Conservation (phyloP, 2,797 vertebrate genomes). For the Morus bassanus region DNA sequence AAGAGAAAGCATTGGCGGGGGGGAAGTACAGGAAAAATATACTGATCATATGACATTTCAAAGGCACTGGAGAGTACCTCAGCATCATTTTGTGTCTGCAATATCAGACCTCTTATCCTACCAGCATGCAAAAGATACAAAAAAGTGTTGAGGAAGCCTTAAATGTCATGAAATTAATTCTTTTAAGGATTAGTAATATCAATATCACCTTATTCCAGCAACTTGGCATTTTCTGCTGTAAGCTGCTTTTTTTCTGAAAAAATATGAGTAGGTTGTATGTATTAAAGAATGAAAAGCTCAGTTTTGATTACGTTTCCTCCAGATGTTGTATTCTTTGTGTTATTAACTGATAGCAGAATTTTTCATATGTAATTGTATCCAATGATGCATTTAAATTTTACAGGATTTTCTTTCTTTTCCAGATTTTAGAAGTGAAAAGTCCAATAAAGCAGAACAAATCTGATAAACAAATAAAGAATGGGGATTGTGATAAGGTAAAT, state of each 20-base stretch:
- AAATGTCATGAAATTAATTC: background rate
- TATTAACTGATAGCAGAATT: background rate
- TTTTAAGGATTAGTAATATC: background rate
- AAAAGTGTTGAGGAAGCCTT: background rate
- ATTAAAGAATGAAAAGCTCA: background rate
- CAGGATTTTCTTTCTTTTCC: conserved; percentile 59
- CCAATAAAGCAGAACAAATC: conserved; percentile 89
- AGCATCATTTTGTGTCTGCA: background rate
- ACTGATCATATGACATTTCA: background rate
- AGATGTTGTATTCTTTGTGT: background rate
- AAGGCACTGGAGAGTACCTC: background rate
- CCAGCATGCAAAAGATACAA: background rate
- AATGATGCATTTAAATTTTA: background rate
- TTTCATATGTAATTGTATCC: background rate
- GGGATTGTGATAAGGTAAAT: conserved; percentile 94
- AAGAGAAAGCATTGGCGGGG: rapidly evolving
- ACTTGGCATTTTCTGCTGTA: background rate
- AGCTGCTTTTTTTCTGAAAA: background rate
- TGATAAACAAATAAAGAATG: conserved; percentile 89
- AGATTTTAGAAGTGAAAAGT: conserved; percentile 94
- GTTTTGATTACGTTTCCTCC: background rate
- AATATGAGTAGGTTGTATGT: background rate
- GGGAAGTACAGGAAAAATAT: background rate
- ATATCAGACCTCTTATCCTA: background rate
- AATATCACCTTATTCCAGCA: background rate